phyloP scores from a whole-genome alignment of 2,797 vertebrate genomes.

The Choloepus didactylus region DNA sequence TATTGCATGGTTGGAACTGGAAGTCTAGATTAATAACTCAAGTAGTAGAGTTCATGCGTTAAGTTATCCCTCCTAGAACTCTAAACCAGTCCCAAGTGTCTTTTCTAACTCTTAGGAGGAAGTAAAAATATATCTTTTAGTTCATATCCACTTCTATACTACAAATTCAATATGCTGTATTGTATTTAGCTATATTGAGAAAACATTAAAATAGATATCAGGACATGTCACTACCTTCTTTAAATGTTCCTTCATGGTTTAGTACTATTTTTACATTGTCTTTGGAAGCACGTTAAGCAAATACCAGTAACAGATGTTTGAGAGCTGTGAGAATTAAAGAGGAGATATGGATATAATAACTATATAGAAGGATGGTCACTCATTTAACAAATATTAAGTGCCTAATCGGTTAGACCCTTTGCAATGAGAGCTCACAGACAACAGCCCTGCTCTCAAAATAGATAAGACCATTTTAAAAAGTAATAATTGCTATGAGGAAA shows the following conservation, averaged over 20 bases:
- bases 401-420: neutral
- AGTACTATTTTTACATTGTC: slow-evolving; percentile 47
- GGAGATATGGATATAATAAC: slow-evolving; percentile 13
- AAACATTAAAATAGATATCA: slow-evolving; percentile 60
- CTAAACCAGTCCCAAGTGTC: neutral
- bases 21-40: slow-evolving; percentile 23
- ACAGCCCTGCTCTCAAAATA: slow-evolving; percentile 1
- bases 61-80: slow-evolving; percentile 18
- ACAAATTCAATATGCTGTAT: slow-evolving; percentile 1
- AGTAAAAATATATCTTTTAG: slow-evolving; percentile 1
- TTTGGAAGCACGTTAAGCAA: slow-evolving; percentile 52
- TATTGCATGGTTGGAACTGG: neutral
- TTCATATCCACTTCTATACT: slow-evolving; percentile 1
- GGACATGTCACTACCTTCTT: neutral
- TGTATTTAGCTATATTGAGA: neutral
- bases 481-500: too few species aligned
- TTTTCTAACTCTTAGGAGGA: slow-evolving; percentile 19
- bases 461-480: neutral
- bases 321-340: slow-evolving; percentile 18
- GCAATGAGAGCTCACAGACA: neutral
- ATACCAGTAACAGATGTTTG: neutral
- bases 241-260: slow-evolving; percentile 20
- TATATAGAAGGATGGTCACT: neutral
- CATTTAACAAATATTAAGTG: slow-evolving; percentile 43
- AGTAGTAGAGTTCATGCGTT: neutral